These are phyloP conservation scores for Drosophila tripunctata DNA, from an alignment of 2,888 invertebrate species.

Conservation along the genomic window DNA sequence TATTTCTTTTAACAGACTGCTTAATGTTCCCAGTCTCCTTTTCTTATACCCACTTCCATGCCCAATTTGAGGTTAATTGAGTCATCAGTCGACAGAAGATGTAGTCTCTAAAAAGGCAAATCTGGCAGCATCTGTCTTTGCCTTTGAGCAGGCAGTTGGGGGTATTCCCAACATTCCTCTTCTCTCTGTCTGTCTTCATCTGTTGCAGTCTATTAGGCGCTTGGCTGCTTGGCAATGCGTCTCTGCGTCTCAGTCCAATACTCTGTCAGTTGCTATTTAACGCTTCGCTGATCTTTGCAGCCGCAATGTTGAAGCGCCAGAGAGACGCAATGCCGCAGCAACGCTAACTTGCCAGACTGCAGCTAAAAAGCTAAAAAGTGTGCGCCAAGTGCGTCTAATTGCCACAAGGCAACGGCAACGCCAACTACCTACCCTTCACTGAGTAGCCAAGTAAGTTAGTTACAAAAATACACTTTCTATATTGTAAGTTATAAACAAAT, in stretches of 20 bases:
- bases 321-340: too few species aligned
- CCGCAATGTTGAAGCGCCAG: conserved; percentile 35
- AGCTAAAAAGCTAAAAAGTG: conserved; percentile 14
- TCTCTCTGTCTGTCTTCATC: background rate
- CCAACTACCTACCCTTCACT: background rate
- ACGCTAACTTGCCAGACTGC: background rate
- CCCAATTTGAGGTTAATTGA: conserved; percentile 14
- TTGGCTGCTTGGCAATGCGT: conserved; percentile 55
- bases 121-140: background rate
- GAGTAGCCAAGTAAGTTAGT: background rate
- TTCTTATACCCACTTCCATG: background rate
- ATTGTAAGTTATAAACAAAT: background rate
- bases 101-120: background rate
- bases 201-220: conserved; percentile 76
- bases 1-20: background rate
- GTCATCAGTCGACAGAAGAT: background rate
- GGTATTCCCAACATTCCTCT: background rate
- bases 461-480: background rate
- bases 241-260: conserved; percentile 24
- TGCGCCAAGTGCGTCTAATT: conserved; percentile 50
- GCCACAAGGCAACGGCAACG: conserved; percentile 20
- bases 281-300: conserved; percentile 61
- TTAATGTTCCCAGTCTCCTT: background rate
- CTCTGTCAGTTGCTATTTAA: conserved; percentile 71
- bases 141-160: background rate